Base-by-base conservation (phyloP, 1,140 invertebrate species). In the Trachymyrmex septentrionalis region DNA sequence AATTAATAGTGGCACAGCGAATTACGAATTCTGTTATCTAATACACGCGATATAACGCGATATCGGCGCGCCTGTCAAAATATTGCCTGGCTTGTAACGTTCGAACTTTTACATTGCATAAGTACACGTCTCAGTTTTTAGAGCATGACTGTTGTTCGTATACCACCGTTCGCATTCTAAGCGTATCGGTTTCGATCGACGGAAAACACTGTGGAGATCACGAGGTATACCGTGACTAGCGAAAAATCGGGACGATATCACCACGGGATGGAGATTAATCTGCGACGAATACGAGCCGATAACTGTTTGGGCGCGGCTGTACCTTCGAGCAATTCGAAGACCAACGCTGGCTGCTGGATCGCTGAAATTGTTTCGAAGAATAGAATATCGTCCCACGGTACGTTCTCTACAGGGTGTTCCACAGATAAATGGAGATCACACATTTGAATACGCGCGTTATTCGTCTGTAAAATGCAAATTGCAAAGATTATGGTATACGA, bases 291-390 rank as follows among this genome's bases (percentile, higher is more conserved):
- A n/a, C 84, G 64, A 86, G 27, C 78, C 67, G 82, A 88, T 84
- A 85, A 34, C 75, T 84, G 24, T 73, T 34, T 77, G 72, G 86
- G 88, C 81, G 86, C 87, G 89, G 88, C 73, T 27, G n/a, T 57
- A 61, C 59, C 80, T 78, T 27, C 16, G 21, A 77, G 57, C 50
- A 3, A 50, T 86, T 38, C 24, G 27, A 53, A 67, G 63, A 86
- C n/a, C 73, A 77, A 63, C 69, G 4, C 57, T 59, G 12, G 12
- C 50, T 63, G 66, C 24, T n/a, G 57, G 69, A 57, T 75, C 87
- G 48, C 57, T 84, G 14, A 87, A 85, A 90, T 82, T 61, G 86
- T 90, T 90, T 90, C 88, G 73, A 34, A 38, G 88, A 90, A 87
- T 50, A 64, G 50, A 77, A n/a, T n/a, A n/a, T 86, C 63, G 44